These are phyloP conservation scores for Drosophila micromelanica DNA, from an alignment of 1,140 invertebrate genomes.

Conservation along the genomic window DNA sequence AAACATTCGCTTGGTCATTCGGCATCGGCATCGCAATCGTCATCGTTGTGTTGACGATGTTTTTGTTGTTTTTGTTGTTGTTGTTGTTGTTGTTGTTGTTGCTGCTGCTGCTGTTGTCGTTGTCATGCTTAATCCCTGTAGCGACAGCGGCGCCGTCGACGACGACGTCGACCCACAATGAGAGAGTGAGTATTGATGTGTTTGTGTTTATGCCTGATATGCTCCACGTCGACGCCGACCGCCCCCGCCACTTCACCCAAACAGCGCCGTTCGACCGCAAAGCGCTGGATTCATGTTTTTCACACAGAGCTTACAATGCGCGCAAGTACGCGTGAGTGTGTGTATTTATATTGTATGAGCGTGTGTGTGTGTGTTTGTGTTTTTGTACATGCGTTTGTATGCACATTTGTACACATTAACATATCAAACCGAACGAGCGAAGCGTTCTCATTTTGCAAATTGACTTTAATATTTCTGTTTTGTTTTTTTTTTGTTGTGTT, in stretches of 20 bases:
- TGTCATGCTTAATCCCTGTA: slow-evolving; percentile 75
- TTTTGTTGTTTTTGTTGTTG: slow-evolving; percentile 24
- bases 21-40: slow-evolving; percentile 58
- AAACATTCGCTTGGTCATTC: slow-evolving; percentile 47
- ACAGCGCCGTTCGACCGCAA: slow-evolving; percentile 67
- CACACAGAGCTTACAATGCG: slow-evolving; percentile 79
- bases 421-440: slow-evolving; percentile 71
- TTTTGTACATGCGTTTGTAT: slow-evolving; percentile 14
- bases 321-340: slow-evolving; percentile 20
- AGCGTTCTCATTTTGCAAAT: slow-evolving; percentile 79
- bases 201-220: slow-evolving; percentile 66
- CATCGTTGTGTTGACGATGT: slow-evolving; percentile 70
- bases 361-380: background rate
- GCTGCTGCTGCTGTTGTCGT: slow-evolving; percentile 49
- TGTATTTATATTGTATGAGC: background rate
- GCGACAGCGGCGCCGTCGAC: slow-evolving; percentile 53
- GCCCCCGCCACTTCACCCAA: slow-evolving; percentile 19
- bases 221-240: slow-evolving; percentile 22
- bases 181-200: slow-evolving; percentile 48
- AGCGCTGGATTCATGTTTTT: slow-evolving; percentile 80
- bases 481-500: slow-evolving; percentile 24
- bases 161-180: slow-evolving; percentile 48
- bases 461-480: slow-evolving; percentile 71
- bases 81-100: slow-evolving; percentile 49
- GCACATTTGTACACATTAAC: slow-evolving; percentile 68